Conservation (phyloP, 1,140 invertebrate genomes). For the Eciton burchellii region DNA sequence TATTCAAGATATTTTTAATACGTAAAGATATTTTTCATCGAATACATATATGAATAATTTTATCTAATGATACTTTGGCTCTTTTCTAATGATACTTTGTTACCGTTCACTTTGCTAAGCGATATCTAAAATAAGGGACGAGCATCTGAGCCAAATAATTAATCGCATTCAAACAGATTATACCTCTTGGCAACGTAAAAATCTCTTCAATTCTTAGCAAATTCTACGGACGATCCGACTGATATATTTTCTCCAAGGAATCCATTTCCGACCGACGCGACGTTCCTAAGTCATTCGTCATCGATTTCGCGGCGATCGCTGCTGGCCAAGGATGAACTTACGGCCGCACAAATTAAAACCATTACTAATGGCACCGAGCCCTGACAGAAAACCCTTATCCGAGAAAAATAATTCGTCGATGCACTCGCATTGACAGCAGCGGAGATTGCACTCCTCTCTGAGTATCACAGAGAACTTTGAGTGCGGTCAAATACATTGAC, state of each 20-base stretch:
- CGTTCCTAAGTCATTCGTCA: slow-evolving; percentile 53
- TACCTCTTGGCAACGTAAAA: background rate
- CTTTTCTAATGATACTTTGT: background rate
- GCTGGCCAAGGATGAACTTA: slow-evolving; percentile 40
- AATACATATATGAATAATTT: background rate
- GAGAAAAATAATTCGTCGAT: slow-evolving; percentile 55
- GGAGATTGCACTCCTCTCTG: slow-evolving; percentile 43
- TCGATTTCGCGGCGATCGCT: slow-evolving; percentile 60
- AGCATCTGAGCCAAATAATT: background rate
- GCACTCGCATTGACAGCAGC: slow-evolving; percentile 53
- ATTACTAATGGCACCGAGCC: slow-evolving; percentile 62
- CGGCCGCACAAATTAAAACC: slow-evolving; percentile 65
- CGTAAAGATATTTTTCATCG: background rate
- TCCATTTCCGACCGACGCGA: slow-evolving; percentile 35
- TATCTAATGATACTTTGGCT: no score
- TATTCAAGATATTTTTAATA: no score
- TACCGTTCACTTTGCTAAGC: background rate
- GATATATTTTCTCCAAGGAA: slow-evolving; percentile 36
- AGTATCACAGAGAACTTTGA: slow-evolving; percentile 26
- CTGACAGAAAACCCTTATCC: background rate
- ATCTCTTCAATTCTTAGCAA: slow-evolving; percentile 10
- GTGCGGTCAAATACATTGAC: slow-evolving; percentile 46
- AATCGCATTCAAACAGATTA: background rate
- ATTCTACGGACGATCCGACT: slow-evolving; percentile 21
- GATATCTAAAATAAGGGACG: slow-evolving; percentile 18